Base-by-base conservation (phyloP, 2,113 vertebrate genomes). In the Hippocampus mohnikei region DNA sequence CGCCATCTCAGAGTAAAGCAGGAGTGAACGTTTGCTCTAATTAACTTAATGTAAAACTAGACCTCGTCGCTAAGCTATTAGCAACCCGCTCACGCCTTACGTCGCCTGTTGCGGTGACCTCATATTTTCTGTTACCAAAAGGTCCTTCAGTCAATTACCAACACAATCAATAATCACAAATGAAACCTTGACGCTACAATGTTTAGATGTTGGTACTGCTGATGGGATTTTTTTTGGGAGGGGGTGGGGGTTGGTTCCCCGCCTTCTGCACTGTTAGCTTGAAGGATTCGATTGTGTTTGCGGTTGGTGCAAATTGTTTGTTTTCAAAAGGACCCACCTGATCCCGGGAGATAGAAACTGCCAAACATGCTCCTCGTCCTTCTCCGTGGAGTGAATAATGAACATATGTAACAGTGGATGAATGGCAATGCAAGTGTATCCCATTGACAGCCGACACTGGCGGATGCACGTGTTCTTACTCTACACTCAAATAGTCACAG, bases 161-260 rank as follows among this genome's bases (percentile, higher is more conserved):
- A 88, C 79, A 42, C 81, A 83, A 90, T 92, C 90, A 89, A 90
- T 90, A 88, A 88, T 72, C 75, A 50, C 76, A 82, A 86, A 80
- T 81, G 76, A 84, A 84, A 83, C 70, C 77, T 74, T 76, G 75
- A 75, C 84, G 48, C 56, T 33, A 33, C 58, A 0, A 33, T 83
- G 83, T 85, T 85, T 80, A 61, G 74, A 80, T 83, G 71, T 70
- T 78, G 69, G 71, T 72, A 70, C 69, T 71, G 73, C 71, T 86
- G 86, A 90, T 89, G 74, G 85, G 76, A 75, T 88, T 79, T 81
- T 61, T 12, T n/a, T 61, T 33, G 29, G 29, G 1, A 5, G 29
- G 29, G 29, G 33, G 5, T 0, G 33, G 33, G 33, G 5, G 33
- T 6, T 37, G 33, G 33, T 8, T 37, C 6, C 7, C 10, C 60